These are phyloP conservation scores for Dreissena polymorpha DNA, from an alignment of 1,140 invertebrate species.

Conservation along the genomic window DNA sequence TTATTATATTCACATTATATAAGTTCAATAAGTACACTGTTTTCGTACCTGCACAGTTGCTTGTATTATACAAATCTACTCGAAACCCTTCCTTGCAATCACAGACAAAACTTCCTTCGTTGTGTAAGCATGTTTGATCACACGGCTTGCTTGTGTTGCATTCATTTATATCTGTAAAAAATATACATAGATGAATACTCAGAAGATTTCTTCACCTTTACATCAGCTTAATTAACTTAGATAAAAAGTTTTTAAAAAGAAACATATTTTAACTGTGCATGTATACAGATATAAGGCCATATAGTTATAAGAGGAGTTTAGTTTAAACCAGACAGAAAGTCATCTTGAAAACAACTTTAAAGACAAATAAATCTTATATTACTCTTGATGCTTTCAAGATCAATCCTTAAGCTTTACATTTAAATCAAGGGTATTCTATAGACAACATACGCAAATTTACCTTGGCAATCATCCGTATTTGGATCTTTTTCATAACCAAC, in stretches of 20 bases:
- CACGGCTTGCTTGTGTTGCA: conserved; percentile 6
- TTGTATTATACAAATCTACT: background rate
- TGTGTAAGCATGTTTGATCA: conserved; percentile 17
- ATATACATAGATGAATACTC: background rate
- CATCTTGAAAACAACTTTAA: background rate
- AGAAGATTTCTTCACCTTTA: background rate
- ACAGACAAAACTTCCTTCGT: conserved; percentile 23
- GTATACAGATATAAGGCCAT: background rate
- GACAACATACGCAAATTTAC: conserved; percentile 4
- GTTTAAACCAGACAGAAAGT: background rate
- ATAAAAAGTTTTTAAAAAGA: background rate
- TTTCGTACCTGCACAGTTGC: too few relatives aligned
- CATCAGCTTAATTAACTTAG: background rate
- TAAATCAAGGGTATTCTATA: background rate
- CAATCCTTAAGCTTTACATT: background rate
- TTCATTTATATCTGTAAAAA: conserved; percentile 27
- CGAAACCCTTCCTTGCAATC: conserved; percentile 13
- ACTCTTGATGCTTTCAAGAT: background rate
- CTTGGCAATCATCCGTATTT: background rate
- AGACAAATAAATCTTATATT: background rate
- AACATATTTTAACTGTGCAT: background rate
- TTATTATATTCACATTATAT: too few relatives aligned
- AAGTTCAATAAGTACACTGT: too few relatives aligned
- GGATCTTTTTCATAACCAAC: conserved; percentile 11
- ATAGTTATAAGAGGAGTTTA: background rate